Conservation (phyloP, 2,797 vertebrate species). For the Acropternis orthonyx region DNA sequence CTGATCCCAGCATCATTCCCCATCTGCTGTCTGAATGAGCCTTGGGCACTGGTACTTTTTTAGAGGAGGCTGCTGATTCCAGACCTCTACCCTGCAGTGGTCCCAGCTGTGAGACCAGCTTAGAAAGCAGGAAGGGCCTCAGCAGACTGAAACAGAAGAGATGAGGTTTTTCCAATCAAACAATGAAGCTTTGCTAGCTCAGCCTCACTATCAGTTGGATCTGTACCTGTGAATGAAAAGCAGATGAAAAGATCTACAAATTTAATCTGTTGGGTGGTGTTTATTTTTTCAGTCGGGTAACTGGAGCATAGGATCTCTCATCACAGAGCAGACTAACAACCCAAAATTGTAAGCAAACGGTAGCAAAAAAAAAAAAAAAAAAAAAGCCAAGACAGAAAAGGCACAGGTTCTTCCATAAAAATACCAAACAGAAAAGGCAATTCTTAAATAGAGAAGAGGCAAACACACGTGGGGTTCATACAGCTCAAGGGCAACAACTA, state of each 20-base stretch:
- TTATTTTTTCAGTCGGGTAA: neutral
- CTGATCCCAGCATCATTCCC: neutral
- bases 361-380: neutral
- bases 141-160: neutral
- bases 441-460: neutral
- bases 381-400: neutral
- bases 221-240: neutral
- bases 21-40: neutral
- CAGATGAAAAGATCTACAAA: constrained; percentile 1
- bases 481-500: neutral
- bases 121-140: neutral
- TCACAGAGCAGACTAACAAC: neutral
- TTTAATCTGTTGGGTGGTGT: neutral
- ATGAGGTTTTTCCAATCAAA: neutral
- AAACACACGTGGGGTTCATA: neutral
- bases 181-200: neutral
- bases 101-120: neutral
- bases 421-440: neutral
- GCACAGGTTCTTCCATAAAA: neutral
- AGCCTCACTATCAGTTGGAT: neutral
- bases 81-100: neutral
- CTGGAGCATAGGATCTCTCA: neutral
- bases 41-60: accelerated
- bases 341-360: neutral
- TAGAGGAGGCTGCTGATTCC: neutral